Evolutionary conservation across 2,888 invertebrate genomes (phyloP).

Genomic region (Thera britannica): DNA sequence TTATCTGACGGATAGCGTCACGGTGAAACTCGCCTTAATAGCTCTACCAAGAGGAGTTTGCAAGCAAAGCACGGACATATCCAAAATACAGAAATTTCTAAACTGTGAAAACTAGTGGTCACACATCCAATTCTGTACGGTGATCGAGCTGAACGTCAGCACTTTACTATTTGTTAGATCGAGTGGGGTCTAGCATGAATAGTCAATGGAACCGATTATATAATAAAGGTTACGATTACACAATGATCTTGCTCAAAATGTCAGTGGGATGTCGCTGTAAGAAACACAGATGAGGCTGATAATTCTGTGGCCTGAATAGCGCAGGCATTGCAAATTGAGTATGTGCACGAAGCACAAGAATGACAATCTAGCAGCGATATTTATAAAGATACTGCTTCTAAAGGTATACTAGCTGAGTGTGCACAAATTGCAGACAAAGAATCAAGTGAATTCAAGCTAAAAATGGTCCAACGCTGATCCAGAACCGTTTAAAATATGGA

Average conservation of each 20-base stretch:
- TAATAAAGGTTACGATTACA: constrained; percentile 50
- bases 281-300: constrained; percentile 51
- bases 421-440: neutral
- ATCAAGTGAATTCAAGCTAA: neutral
- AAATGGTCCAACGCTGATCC: neutral
- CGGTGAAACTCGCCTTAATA: neutral
- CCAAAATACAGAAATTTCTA: neutral
- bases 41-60: neutral
- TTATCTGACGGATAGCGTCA: too few species aligned
- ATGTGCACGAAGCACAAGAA: constrained; percentile 10
- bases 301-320: constrained; percentile 44
- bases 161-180: neutral
- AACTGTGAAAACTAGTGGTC: neutral
- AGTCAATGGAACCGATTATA: constrained; percentile 42
- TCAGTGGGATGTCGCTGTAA: constrained; percentile 51
- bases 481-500: neutral
- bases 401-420: neutral
- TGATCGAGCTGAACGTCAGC: neutral
- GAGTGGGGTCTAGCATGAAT: constrained; percentile 12
- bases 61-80: neutral
- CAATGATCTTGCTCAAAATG: constrained; percentile 53
- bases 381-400: neutral
- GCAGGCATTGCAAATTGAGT: constrained; percentile 33
- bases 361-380: constrained; percentile 6
- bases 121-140: neutral